Base-by-base conservation (phyloP, 2,888 invertebrate genomes). In the Villa cingulata region DNA sequence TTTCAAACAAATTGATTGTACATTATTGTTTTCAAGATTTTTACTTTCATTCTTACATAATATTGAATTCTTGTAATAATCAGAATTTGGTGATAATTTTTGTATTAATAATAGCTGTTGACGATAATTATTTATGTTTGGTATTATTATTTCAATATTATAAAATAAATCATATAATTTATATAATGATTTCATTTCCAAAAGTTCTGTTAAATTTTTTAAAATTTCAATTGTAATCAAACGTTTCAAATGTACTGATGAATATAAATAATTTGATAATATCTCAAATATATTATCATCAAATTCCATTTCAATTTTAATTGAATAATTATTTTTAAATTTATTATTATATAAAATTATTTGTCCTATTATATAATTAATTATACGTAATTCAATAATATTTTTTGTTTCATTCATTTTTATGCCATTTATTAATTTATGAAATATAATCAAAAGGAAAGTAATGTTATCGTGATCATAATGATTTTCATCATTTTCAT, bases 101-200 rank as follows among this genome's bases (percentile, higher is more conserved):
- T 86, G 83, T 19, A 95, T 65, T 46, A 78, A 70, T 48, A 83
- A 73, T 36, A 92, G 64, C 62, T 86, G 84, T 37, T 84, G 78
- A 51, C 94, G 74, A 62, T 90, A 92, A 23, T 81, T 83, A 55
- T 85, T 80, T 4, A 95, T 78, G 7, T 79, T 80, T 0, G 82
- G 75, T 17, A 75, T 72, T 39, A 82, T 78, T 19, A 72, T 74
- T 68, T 92, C 91, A 0, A 86, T 80, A 45, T 75, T 67, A 55
- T 76, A 77, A 53, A 86, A 84, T 46, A 79, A 72, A 18, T 73
- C 72, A 58, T 88, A 36, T 36, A 36, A 9, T 12, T 32, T 12
- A 12, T 6, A 6, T 6, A 23, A 23, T 23, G 23, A 23, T 23
- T 23, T 23, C 14, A 41, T 15, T 23, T 41, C 37, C 2, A 6